Evolutionary conservation across 2,888 invertebrate genomes (phyloP), one percentile per base, ranked within the genome.

Genomic region (Drosophila niveifrons): DNA sequence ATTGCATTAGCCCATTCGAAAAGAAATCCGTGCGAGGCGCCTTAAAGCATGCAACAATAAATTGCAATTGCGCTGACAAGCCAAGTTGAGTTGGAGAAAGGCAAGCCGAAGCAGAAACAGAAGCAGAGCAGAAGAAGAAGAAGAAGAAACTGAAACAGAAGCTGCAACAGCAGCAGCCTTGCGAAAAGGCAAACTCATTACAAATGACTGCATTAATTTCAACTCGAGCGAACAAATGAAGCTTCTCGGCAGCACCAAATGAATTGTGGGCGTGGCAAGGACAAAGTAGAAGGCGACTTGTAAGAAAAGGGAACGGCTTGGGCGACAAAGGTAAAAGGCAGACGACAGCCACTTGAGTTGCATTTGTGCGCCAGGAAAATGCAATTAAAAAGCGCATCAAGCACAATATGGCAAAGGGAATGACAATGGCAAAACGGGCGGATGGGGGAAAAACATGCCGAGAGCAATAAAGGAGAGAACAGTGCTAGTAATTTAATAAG

Each of bases 121-220:
- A n/a, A 18, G 23, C 23, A 23, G 23, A 23, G 36, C n/a, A 66
- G 65, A 8, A 36, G 56, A n/a, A n/a, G 23, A 3, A 23, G 23
- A 23, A 23, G 23, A 23, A 23, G 23, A 39, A 15, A 29, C 63
- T 62, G 34, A 34, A 34, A n/a, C 36, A n/a, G 36, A 4, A 36
- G 36, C 36, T n/a, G 36, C n/a, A 15, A 15, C 15, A 34, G 36
- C n/a, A 66, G 65, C 13, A 41, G 56, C 43, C 44, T 56, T 55
- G 52, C 39, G 34, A 75, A 71, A 66, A 69, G 67, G 78, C 78
- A 87, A 83, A 82, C 88, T 89, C 85, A 89, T 89, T 85, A 85
- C 88, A 85, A 85, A 88, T 85, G 89, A 88, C 85, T 85, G 85
- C 86, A 89, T 85, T 85, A 85, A 85, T 89, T 89, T 82, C 86